Percentiles rank a stretch among this genome's conserved stretches.
phyloP scores from a whole-genome alignment of 1,140 invertebrate species.

The Physella acuta region DNA sequence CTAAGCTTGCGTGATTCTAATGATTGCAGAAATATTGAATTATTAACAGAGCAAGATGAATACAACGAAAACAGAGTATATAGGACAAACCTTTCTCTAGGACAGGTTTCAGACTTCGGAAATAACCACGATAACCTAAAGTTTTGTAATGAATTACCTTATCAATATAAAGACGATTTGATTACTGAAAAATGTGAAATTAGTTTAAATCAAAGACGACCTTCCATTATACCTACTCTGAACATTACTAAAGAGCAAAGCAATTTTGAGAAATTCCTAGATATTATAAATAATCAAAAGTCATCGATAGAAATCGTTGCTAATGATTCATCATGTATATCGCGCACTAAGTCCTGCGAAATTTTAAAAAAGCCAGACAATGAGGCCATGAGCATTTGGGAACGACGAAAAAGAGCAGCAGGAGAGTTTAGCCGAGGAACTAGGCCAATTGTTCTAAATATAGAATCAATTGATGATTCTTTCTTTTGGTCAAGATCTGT shows the following conservation, averaged over 20 bases:
- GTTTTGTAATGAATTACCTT: background rate
- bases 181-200: too few relatives aligned
- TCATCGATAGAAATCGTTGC: background rate
- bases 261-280: constrained; percentile 24
- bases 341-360: constrained; percentile 15
- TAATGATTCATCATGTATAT: background rate
- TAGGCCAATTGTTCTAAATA: constrained; percentile 16
- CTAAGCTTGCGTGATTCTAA: background rate
- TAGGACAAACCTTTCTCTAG: background rate
- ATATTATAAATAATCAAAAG: constrained; percentile 8
- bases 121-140: background rate
- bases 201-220: background rate
- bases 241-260: constrained; percentile 19
- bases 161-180: background rate
- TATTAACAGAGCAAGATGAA: background rate
- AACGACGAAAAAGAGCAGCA: constrained; percentile 1
- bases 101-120: too few relatives aligned
- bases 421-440: constrained; percentile 10
- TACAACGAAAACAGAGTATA: background rate
- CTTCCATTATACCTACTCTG: constrained; percentile 7
- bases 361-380: background rate
- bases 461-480: constrained; percentile 12
- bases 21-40: background rate
- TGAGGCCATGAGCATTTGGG: constrained; percentile 17
- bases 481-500: background rate